Conservation (phyloP, 1,140 invertebrate species). For the Rhopalosiphum padi region DNA sequence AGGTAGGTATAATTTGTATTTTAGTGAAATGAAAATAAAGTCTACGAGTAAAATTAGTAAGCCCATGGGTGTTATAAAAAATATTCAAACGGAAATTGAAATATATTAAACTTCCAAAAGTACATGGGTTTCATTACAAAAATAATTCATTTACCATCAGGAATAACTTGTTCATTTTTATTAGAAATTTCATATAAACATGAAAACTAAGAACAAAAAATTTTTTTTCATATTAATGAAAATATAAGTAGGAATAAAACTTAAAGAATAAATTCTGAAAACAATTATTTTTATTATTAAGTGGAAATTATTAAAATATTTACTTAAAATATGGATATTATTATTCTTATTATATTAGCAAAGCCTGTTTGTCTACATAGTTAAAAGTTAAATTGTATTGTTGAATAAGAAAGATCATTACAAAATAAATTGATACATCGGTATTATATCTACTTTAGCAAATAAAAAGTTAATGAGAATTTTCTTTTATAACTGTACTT, state of each 20-base stretch:
- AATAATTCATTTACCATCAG: no score
- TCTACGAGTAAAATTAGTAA: not conserved
- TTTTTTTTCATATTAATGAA: no score
- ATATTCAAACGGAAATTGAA: no score
- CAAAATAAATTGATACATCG: not conserved
- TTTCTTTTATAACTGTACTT: not conserved
- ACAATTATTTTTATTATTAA: not conserved
- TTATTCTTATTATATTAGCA: no score
- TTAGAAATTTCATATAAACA: no score
- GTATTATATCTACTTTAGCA: not conserved
- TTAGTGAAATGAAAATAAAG: not conserved
- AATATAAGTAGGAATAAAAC: no score
- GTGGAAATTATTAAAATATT: not conserved
- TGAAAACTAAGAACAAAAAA: no score
- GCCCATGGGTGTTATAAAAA: no score
- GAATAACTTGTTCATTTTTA: no score
- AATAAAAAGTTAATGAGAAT: not conserved
- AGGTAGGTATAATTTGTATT: not conserved
- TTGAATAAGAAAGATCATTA: not conserved
- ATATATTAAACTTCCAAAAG: no score
- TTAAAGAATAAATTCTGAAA: no score
- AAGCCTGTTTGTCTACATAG: not conserved
- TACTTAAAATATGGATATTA: not conserved
- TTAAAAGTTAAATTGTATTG: not conserved
- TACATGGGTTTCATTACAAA: no score